These are phyloP conservation scores for Achatina immaculata DNA, from an alignment of 1,140 invertebrate genomes.

Conservation along the genomic window DNA sequence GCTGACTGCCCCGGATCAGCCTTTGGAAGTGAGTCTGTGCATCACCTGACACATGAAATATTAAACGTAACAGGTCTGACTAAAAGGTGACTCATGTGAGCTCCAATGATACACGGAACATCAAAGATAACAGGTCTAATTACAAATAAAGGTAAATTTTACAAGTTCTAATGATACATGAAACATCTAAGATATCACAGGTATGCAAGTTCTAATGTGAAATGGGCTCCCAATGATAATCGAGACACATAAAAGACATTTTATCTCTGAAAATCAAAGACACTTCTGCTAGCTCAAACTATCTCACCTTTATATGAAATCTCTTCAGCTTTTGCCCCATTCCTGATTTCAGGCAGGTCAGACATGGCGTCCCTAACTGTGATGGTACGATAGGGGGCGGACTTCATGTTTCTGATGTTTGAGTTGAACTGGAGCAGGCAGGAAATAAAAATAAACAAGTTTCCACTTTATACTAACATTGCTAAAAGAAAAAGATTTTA, in stretches of 20 bases:
- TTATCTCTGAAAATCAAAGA: no score
- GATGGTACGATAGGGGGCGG: constrained; percentile 81
- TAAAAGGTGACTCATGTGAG: no score
- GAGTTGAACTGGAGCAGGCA: constrained; percentile 65
- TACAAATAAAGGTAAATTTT: neutral
- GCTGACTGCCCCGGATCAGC: constrained; percentile 77
- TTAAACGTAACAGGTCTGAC: no score
- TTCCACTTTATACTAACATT: constrained; percentile 4
- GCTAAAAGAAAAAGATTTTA: no score
- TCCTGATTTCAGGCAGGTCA: constrained; percentile 84
- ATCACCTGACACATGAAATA: constrained; percentile 73
- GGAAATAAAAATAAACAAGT: constrained; percentile 39
- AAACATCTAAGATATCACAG: no score
- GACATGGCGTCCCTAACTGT: constrained; percentile 86
- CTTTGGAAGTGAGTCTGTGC: constrained; percentile 84
- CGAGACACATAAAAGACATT: no score
- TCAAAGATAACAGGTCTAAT: no score
- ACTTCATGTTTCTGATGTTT: constrained; percentile 75
- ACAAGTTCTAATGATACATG: neutral
- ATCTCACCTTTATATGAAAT: constrained; percentile 80
- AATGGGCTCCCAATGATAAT: no score
- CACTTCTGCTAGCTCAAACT: no score
- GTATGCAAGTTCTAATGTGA: no score
- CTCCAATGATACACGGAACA: no score
- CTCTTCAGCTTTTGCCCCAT: constrained; percentile 80